Evolutionary conservation across 2,888 invertebrate species (phyloP).

Genomic region (Tachina fera): DNA sequence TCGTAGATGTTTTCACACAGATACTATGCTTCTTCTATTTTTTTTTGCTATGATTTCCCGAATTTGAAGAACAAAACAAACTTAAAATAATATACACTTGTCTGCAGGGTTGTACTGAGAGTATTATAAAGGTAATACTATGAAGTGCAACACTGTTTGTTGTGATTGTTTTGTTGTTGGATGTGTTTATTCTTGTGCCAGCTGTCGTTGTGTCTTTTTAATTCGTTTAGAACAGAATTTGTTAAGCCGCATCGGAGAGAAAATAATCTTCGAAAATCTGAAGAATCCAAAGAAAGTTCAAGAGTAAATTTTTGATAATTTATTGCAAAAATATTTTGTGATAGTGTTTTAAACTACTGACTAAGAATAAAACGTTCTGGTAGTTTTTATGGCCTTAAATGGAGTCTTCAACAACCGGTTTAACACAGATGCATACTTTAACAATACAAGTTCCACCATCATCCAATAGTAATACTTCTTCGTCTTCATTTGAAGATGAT

Average conservation of each 20-base stretch:
- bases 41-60: background rate
- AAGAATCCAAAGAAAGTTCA: constrained; percentile 50
- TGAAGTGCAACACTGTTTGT: constrained; percentile 37
- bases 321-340: background rate
- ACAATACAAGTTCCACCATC: constrained; percentile 23
- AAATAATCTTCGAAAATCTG: constrained; percentile 63
- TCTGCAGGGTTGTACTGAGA: constrained; percentile 20
- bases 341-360: background rate
- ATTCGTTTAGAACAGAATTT: constrained; percentile 7
- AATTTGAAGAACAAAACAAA: constrained; percentile 62
- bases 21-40: constrained; percentile 17
- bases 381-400: constrained; percentile 48
- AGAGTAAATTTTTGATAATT: background rate
- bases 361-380: background rate
- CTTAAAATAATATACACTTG: background rate
- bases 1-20: background rate
- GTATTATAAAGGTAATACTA: background rate
- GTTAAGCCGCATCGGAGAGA: constrained; percentile 18
- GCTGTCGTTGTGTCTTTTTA: constrained; percentile 59
- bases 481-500: constrained; percentile 65
- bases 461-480: constrained; percentile 31
- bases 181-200: constrained; percentile 7
- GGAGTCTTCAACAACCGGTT: constrained; percentile 45
- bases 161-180: constrained; percentile 36
- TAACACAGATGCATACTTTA: constrained; percentile 42